Conservation (phyloP, 2,888 invertebrate genomes). For the Tupiocoris notatus region DNA sequence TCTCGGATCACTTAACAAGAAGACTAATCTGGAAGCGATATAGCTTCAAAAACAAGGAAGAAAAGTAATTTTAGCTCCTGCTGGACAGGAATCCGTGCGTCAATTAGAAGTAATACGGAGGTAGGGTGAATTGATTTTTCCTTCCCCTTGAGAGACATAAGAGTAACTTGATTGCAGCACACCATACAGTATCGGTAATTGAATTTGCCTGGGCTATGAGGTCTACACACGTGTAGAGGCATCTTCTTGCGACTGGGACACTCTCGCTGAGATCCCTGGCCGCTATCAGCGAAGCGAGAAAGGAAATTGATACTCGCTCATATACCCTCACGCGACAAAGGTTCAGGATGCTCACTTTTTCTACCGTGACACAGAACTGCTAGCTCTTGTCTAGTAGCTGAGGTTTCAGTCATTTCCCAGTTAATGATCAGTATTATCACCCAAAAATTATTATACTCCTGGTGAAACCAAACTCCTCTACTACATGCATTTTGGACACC, state of each 20-base stretch:
- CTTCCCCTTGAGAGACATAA: background rate
- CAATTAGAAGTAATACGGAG: background rate
- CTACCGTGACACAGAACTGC: background rate
- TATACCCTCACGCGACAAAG: background rate
- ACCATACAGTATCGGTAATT: background rate
- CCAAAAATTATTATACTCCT: too few species aligned
- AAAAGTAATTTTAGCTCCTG: too few species aligned
- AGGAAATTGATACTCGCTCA: background rate
- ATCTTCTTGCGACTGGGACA: background rate
- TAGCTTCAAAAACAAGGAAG: background rate
- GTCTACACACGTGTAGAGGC: too few species aligned
- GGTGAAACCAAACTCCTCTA: too few species aligned
- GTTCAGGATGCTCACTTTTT: background rate
- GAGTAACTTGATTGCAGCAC: background rate
- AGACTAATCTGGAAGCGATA: too few species aligned
- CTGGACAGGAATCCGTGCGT: background rate
- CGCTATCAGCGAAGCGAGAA: background rate
- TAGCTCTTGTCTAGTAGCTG: too few species aligned
- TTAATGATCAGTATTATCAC: too few species aligned
- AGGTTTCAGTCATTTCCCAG: too few species aligned
- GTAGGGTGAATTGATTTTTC: constrained; percentile 12
- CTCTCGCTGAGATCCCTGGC: background rate
- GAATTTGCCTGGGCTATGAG: background rate
- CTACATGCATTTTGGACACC: too few species aligned
- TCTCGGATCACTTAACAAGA: too few species aligned